Evolutionary conservation across 2,113 vertebrate species (phyloP).

Genomic region (Anhinga anhinga): DNA sequence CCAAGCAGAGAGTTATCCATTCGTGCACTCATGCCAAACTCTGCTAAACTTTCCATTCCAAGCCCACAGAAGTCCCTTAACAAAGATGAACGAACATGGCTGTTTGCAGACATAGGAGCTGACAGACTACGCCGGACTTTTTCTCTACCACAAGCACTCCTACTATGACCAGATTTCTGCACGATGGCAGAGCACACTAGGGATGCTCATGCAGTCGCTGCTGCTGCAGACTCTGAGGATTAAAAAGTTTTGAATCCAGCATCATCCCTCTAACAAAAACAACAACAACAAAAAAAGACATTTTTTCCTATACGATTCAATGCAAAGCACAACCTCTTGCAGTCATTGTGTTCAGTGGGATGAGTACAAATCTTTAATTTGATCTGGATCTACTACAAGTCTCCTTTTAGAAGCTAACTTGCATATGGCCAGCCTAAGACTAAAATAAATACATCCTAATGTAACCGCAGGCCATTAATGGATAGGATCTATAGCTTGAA

Average conservation of each 20-base stretch:
- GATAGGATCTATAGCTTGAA: not conserved
- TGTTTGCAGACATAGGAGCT: not conserved
- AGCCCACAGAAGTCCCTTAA: not conserved
- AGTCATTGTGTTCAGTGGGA: not conserved
- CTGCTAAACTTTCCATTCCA: not conserved
- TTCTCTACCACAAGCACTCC: not conserved
- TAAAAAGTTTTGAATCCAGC: not conserved
- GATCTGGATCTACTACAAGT: not conserved
- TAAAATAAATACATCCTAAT: not conserved
- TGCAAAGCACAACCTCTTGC: not conserved
- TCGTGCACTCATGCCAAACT: not conserved
- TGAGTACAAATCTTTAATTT: not conserved
- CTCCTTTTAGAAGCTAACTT: not conserved
- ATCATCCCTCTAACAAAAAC: not conserved
- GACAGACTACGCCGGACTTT: not conserved
- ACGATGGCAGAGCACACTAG: not conserved
- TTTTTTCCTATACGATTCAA: not conserved
- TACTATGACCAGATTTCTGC: not conserved
- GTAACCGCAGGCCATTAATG: not conserved
- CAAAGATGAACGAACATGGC: not conserved
- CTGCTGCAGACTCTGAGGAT: not conserved
- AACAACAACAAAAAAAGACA: rapidly evolving
- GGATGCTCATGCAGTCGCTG: not conserved
- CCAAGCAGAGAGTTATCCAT: not conserved
- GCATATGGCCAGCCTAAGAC: not conserved